Conservation (phyloP, 1,140 invertebrate species). For the silkworm (Bombyx mori) region DNA sequence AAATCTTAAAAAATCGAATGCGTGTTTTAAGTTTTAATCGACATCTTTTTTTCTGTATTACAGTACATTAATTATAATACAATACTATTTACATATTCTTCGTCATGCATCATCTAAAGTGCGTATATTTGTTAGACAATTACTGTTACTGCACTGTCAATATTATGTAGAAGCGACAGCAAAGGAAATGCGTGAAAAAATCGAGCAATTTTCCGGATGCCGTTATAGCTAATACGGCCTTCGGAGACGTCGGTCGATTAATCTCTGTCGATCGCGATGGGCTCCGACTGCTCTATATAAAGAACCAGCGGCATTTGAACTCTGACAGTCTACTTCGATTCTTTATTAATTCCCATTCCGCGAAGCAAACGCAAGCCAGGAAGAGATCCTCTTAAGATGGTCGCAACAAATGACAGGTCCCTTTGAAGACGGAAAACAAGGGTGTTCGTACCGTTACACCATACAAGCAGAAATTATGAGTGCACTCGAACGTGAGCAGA, state of each 20-base stretch:
- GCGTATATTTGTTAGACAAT: constrained; percentile 15
- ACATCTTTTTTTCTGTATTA: too few relatives aligned
- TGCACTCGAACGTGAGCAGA: constrained; percentile 34
- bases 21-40: too few relatives aligned
- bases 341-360: constrained; percentile 21
- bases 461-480: constrained; percentile 39
- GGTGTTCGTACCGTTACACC: constrained; percentile 37
- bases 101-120: too few relatives aligned
- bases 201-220: constrained; percentile 64
- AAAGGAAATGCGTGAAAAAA: constrained; percentile 57
- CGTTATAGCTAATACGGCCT: constrained; percentile 63
- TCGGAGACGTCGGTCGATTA: constrained; percentile 51
- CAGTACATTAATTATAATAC: too few relatives aligned
- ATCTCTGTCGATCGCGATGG: constrained; percentile 59
- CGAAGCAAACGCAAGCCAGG: constrained; percentile 10
- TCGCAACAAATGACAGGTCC: constrained; percentile 23
- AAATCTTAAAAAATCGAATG: too few relatives aligned
- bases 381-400: constrained; percentile 26
- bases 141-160: constrained; percentile 36
- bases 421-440: constrained; percentile 32
- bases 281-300: constrained; percentile 48
- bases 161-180: constrained; percentile 41
- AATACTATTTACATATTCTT: too few relatives aligned
- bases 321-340: constrained; percentile 30
- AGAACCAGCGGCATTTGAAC: constrained; percentile 42